Evolutionary conservation across 1,140 invertebrate species (phyloP).

Genomic region (Drosophila pandora): DNA sequence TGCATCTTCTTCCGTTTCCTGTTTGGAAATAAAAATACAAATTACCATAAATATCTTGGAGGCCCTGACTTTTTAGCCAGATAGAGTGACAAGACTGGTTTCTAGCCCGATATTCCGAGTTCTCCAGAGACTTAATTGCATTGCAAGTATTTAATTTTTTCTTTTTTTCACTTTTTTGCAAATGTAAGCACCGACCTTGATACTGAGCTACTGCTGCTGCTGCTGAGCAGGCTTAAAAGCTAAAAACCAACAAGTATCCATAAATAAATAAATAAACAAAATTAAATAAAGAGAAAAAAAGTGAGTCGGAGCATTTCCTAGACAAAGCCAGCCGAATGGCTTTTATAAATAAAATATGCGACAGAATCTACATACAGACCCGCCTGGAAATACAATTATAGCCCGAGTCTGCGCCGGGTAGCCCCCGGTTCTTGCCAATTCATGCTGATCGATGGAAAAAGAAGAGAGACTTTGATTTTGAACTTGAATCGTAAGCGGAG

Average conservation of each 20-base stretch:
- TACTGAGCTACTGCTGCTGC: constrained; percentile 34
- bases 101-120: background rate
- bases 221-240: constrained; percentile 57
- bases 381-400: constrained; percentile 26
- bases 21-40: background rate
- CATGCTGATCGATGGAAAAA: constrained; percentile 40
- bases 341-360: constrained; percentile 60
- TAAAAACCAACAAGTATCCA: constrained; percentile 20
- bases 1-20: constrained; percentile 36
- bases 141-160: constrained; percentile 19
- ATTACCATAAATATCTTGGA: constrained; percentile 11
- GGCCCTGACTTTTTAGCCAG: constrained; percentile 13
- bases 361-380: constrained; percentile 16
- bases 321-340: constrained; percentile 18
- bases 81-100: constrained; percentile 28
- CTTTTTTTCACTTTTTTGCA: constrained; percentile 36
- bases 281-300: constrained; percentile 12
- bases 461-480: background rate
- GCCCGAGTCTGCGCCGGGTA: constrained; percentile 29
- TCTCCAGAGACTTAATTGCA: constrained; percentile 53
- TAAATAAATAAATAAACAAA: constrained; percentile 24
- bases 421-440: constrained; percentile 39
- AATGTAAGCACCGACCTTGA: constrained; percentile 62
- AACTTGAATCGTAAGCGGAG: background rate
- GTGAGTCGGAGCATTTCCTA: constrained; percentile 43